A percentile compares a stretch with the other conserved stretches of the same genome.
These are phyloP conservation scores for Malacosoma neustria DNA, from an alignment of 2,888 invertebrate genomes.

Conservation along the genomic window DNA sequence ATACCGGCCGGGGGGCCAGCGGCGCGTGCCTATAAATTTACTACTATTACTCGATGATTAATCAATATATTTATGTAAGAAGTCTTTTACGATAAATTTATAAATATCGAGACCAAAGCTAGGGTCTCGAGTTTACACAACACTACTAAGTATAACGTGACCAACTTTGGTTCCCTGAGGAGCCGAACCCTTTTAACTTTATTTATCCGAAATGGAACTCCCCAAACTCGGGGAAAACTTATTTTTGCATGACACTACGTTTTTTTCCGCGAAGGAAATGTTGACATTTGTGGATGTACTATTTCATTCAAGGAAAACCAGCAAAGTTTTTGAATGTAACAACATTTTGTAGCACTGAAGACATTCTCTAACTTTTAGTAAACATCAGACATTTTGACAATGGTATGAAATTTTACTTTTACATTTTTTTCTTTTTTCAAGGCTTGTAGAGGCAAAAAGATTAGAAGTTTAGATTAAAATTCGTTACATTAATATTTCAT, in stretches of 20 bases:
- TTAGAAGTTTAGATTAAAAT: no score
- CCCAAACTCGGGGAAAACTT: constrained; percentile 29
- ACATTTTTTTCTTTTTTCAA: no score
- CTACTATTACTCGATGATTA: no score
- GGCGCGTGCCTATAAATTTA: no score
- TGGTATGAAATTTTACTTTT: no score
- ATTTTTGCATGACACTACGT: constrained; percentile 45
- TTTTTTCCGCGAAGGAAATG: constrained; percentile 17
- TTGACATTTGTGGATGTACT: constrained; percentile 12
- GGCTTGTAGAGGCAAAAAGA: no score
- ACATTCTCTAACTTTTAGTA: background rate
- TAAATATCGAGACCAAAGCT: constrained; percentile 15
- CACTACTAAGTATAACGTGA: constrained; percentile 13
- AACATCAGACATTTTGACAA: no score
- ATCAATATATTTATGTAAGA: no score
- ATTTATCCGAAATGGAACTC: constrained; percentile 54
- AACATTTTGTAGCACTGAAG: background rate
- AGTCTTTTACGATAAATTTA: no score
- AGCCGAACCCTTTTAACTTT: constrained; percentile 51
- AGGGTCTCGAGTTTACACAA: constrained; percentile 10
- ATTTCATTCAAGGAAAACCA: constrained; percentile 7
- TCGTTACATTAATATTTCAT: no score
- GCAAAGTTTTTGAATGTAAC: background rate
- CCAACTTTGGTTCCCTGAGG: constrained; percentile 27
- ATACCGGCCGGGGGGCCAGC: no score